A percentile compares a stretch with the other conserved stretches of the same genome.
Evolutionary conservation across 2,797 vertebrate species (phyloP).

Genomic region (Eidolon dupreanum): DNA sequence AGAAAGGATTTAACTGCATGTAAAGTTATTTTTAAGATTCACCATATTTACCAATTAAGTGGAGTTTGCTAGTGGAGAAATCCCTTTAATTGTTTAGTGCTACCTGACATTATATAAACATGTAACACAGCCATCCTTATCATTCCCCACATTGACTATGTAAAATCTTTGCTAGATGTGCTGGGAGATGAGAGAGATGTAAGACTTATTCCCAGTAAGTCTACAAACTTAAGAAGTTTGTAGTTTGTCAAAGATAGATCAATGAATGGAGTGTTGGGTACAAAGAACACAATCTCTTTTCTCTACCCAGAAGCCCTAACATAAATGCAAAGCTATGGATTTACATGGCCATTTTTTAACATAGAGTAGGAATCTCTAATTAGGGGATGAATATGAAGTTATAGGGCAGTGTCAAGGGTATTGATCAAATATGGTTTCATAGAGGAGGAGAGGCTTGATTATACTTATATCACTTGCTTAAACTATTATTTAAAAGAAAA

Average conservation of each 20-base stretch:
- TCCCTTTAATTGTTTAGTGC: not conserved
- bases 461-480: not conserved
- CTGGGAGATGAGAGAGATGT: not conserved
- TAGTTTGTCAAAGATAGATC: not conserved
- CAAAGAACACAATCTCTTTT: not conserved
- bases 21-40: not conserved
- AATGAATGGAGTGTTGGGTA: not conserved
- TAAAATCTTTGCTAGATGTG: not conserved
- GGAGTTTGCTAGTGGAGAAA: not conserved
- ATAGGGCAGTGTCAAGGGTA: not conserved
- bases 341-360: not conserved
- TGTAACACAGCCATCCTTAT: not conserved
- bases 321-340: not conserved
- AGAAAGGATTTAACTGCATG: not conserved
- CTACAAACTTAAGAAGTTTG: not conserved
- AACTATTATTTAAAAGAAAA: conserved; percentile 23
- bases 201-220: not conserved
- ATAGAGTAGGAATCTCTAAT: not conserved
- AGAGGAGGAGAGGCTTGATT: not conserved
- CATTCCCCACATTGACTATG: not conserved
- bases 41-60: not conserved
- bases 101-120: not conserved
- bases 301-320: not conserved
- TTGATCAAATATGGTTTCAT: not conserved
- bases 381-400: not conserved